These are phyloP conservation scores for Cantharis flavilabris DNA, from an alignment of 2,888 invertebrate species.

Conservation along the genomic window DNA sequence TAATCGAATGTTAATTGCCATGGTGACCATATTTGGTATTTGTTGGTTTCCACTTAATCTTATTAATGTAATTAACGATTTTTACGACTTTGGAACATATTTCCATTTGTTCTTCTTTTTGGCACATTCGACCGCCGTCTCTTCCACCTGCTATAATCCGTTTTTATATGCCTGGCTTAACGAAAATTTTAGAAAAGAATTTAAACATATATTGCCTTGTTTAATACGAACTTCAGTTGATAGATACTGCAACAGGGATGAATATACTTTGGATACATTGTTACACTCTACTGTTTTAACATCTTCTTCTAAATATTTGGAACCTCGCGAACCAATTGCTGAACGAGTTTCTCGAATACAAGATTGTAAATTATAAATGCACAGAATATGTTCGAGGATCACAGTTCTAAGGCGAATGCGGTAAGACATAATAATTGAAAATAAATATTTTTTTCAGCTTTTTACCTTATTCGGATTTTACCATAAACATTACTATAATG, in stretches of 20 bases:
- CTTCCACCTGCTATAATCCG: slow-evolving; percentile 95
- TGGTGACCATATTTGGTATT: slow-evolving; percentile 88
- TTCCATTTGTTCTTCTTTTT: slow-evolving; percentile 79
- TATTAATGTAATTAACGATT: slow-evolving; percentile 76
- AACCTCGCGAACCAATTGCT: slow-evolving; percentile 48
- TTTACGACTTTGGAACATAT: slow-evolving; percentile 66
- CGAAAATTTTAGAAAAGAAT: slow-evolving; percentile 93
- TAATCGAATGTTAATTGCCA: slow-evolving; percentile 89
- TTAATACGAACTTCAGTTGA: slow-evolving; percentile 49
- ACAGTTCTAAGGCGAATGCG: background rate
- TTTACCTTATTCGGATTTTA: background rate
- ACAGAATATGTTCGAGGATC: background rate
- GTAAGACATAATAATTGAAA: background rate
- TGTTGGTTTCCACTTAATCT: slow-evolving; percentile 87
- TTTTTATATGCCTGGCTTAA: slow-evolving; percentile 98
- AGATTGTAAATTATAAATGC: slow-evolving; percentile 43
- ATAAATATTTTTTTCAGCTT: background rate
- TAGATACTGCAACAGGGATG: slow-evolving; percentile 45
- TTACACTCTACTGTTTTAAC: slow-evolving; percentile 45
- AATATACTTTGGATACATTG: slow-evolving; percentile 47
- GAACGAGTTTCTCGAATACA: slow-evolving; percentile 43
- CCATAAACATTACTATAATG: no score
- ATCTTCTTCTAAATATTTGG: slow-evolving; percentile 45
- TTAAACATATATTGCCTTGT: slow-evolving; percentile 76
- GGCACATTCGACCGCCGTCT: slow-evolving; percentile 91